A percentile compares a stretch with the other conserved stretches of the same genome.
phyloP scores from a whole-genome alignment of 2,113 vertebrate genomes.

The Thunnus thynnus region DNA sequence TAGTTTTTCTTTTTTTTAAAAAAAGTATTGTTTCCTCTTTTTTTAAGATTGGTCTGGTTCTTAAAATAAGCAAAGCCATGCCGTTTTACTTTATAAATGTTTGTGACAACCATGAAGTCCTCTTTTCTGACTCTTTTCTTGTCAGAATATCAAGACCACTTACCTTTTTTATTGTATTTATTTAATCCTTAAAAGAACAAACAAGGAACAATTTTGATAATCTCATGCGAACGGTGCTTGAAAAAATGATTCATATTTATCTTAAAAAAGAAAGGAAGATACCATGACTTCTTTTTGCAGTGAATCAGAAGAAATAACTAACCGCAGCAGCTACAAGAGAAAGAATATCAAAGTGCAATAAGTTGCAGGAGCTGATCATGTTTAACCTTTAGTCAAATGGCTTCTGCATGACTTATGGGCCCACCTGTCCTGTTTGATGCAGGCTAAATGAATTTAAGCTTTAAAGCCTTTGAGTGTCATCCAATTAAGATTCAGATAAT shows the following conservation, averaged over 20 bases:
- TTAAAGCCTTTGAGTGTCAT: constrained; percentile 63
- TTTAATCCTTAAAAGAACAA: no score
- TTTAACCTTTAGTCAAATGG: constrained; percentile 56
- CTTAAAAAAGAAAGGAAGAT: background rate
- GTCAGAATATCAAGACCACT: no score
- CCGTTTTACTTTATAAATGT: no score
- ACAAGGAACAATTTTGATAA: background rate
- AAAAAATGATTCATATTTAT: background rate
- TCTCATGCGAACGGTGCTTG: no score
- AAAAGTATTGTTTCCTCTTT: no score
- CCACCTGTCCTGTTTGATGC: constrained; percentile 36
- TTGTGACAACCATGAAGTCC: no score
- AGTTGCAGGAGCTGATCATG: constrained; percentile 27
- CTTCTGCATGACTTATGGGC: constrained; percentile 41
- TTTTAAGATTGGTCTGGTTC: no score
- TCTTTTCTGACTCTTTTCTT: no score
- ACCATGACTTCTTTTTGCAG: background rate
- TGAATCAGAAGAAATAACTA: background rate
- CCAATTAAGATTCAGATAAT: constrained; percentile 67
- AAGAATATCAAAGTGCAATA: constrained; percentile 25
- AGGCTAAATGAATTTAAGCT: constrained; percentile 52
- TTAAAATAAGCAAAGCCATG: no score
- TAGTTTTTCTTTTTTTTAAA: no score
- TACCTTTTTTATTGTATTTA: no score
- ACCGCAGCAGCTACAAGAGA: constrained; percentile 20